A percentile compares a stretch with the other conserved stretches of the same genome.
phyloP scores from a whole-genome alignment of 2,888 invertebrate genomes.

The Pristionchus maxplancki region DNA sequence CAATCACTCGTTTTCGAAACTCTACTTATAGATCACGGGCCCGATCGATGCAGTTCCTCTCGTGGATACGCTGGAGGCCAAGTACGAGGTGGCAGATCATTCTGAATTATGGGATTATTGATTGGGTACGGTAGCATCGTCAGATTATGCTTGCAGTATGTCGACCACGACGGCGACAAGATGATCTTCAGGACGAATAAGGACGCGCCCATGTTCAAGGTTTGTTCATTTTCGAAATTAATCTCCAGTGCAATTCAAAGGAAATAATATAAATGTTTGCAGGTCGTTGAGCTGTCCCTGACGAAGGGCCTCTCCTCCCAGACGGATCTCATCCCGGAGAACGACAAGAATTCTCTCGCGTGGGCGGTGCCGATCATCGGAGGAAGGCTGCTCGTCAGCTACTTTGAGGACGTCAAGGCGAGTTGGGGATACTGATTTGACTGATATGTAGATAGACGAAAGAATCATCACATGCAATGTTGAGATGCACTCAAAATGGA shows the following conservation, averaged over 20 bases:
- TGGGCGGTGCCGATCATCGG: constrained; percentile 90
- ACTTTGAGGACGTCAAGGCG: constrained; percentile 95
- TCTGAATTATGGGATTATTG: background rate
- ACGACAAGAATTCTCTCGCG: constrained; percentile 86
- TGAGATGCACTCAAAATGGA: no score
- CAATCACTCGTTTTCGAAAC: no score
- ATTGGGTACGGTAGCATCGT: background rate
- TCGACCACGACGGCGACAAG: constrained; percentile 88
- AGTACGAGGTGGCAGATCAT: constrained; percentile 87
- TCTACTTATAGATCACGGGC: constrained; percentile 78
- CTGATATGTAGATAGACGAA: no score
- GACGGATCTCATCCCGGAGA: constrained; percentile 36
- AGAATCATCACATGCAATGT: no score
- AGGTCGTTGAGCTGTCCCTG: constrained; percentile 81
- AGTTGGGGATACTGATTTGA: background rate
- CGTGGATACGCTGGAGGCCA: constrained; percentile 91
- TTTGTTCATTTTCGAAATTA: constrained; percentile 77
- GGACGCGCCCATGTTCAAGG: constrained; percentile 91
- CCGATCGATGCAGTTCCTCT: constrained; percentile 87
- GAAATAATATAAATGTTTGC: background rate
- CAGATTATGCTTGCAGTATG: constrained; percentile 83
- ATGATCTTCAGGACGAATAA: constrained; percentile 93
- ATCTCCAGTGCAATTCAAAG: background rate
- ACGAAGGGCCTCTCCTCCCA: background rate
- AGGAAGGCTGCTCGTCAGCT: constrained; percentile 90